Evolutionary conservation across 2,888 invertebrate species (phyloP).

Genomic region (Oasisia sp.): DNA sequence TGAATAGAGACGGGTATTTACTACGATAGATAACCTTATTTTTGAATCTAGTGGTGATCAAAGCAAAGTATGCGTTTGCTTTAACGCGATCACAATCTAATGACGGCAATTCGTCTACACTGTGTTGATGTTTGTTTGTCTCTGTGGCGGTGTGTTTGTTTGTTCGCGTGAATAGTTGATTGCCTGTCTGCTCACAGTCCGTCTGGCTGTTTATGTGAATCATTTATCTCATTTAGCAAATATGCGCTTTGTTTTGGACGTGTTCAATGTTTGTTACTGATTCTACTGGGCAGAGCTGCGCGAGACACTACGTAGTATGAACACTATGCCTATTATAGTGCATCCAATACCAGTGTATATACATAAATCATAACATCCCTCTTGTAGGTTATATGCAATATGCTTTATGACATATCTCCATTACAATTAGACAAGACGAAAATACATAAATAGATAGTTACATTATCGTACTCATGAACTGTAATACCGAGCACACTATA

Average conservation of each 20-base stretch:
- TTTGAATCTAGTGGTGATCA: too few relatives aligned
- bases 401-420: too few relatives aligned
- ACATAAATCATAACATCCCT: too few relatives aligned
- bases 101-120: not conserved
- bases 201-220: not conserved
- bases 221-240: not conserved
- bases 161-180: not conserved
- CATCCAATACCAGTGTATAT: not conserved
- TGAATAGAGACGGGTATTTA: too few relatives aligned
- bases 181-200: not conserved
- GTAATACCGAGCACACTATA: too few relatives aligned
- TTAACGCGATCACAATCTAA: not conserved
- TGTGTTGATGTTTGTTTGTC: not conserved
- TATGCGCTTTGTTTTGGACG: not conserved
- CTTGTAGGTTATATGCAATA: too few relatives aligned
- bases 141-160: not conserved
- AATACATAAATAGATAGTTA: too few relatives aligned
- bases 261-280: not conserved
- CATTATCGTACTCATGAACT: too few relatives aligned
- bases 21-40: too few relatives aligned
- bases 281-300: not conserved
- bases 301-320: not conserved
- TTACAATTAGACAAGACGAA: too few relatives aligned
- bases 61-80: not conserved
- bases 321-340: not conserved